phyloP scores from a whole-genome alignment of 1,140 invertebrate species.

The Venturia canescens region DNA sequence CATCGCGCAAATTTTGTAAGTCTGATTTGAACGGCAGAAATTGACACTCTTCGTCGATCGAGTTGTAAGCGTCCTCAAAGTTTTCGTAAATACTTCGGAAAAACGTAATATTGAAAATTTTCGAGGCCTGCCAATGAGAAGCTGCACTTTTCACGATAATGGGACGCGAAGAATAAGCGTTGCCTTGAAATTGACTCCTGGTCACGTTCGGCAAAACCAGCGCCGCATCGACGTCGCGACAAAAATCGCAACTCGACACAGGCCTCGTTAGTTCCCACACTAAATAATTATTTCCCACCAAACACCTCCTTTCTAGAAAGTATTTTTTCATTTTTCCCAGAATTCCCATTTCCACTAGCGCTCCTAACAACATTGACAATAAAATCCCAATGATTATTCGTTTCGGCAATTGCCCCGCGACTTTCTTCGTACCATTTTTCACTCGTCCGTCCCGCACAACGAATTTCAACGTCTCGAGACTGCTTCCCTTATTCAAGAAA shows the following conservation, averaged over 20 bases:
- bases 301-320: conserved; percentile 79
- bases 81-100: conserved; percentile 86
- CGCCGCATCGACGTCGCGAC: conserved; percentile 79
- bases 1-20: conserved; percentile 86
- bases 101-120: conserved; percentile 84
- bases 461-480: no score
- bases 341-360: conserved; percentile 44
- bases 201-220: conserved; percentile 84
- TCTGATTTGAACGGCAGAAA: conserved; percentile 94
- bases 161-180: conserved; percentile 88
- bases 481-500: conserved; percentile 49
- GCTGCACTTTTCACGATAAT: conserved; percentile 89
- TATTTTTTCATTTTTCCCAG: conserved; percentile 42
- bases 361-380: no score
- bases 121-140: conserved; percentile 86
- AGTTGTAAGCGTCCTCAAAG: conserved; percentile 82
- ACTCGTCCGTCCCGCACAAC: no score
- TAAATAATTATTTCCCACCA: conserved; percentile 89
- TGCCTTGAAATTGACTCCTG: conserved; percentile 81
- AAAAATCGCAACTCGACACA: conserved; percentile 88
- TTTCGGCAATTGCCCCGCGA: no score
- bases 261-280: conserved; percentile 91
- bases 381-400: no score
- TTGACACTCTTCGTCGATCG: conserved; percentile 88
- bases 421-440: no score